A percentile compares a stretch with the other conserved stretches of the same genome.
Evolutionary conservation across 2,797 vertebrate species (phyloP).

Genomic region (Molothrus ater): DNA sequence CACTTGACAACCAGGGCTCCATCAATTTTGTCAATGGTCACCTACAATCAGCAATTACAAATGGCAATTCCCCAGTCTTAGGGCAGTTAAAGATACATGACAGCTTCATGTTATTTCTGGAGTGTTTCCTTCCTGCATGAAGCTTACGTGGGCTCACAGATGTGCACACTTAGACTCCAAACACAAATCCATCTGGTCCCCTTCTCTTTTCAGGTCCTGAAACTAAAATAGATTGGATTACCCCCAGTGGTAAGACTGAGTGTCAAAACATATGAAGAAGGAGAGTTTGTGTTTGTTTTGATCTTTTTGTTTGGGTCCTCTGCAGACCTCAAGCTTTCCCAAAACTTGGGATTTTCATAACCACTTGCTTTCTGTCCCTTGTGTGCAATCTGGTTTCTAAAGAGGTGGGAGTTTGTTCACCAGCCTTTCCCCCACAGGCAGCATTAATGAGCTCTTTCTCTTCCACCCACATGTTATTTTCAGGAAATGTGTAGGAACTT

Average conservation of each 20-base stretch:
- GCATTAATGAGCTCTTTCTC: constrained; percentile 24
- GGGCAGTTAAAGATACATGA: neutral
- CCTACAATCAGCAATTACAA: neutral
- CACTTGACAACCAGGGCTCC: neutral
- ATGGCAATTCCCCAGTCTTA: neutral
- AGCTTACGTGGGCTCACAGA: neutral
- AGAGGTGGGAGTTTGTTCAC: neutral
- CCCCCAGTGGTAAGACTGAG: neutral
- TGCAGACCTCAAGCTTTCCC: neutral
- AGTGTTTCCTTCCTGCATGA: neutral
- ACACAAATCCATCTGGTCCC: neutral
- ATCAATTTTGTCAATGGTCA: neutral
- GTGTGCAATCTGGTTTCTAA: neutral
- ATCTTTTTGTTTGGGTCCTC: neutral
- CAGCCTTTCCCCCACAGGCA: neutral
- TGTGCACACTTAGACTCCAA: neutral
- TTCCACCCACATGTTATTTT: constrained; percentile 9
- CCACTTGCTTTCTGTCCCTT: neutral
- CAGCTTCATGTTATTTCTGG: neutral
- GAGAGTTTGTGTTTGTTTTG: neutral
- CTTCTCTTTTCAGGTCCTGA: neutral
- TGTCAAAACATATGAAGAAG: neutral
- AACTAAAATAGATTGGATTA: neutral
- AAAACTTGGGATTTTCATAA: neutral
- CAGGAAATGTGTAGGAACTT: neutral